phyloP scores from a whole-genome alignment of 1,140 invertebrate species.

The Drosophila baimaii region DNA sequence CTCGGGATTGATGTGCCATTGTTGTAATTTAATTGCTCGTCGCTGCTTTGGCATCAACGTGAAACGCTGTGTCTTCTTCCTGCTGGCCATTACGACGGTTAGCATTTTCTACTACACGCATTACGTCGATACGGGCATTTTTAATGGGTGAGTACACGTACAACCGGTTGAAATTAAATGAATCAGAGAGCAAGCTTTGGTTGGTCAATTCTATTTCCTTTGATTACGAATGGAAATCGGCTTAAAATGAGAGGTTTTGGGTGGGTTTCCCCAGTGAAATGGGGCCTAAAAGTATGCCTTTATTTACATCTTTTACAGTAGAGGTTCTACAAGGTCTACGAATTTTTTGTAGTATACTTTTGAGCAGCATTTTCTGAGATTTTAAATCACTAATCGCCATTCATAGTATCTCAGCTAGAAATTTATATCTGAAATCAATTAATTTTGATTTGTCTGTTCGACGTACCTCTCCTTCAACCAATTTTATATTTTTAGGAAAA shows the following conservation, averaged over 20 bases:
- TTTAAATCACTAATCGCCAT: background rate
- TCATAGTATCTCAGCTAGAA: background rate
- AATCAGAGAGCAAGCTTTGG: constrained; percentile 6
- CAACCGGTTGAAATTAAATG: constrained; percentile 12
- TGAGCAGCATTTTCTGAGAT: background rate
- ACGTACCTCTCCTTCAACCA: background rate
- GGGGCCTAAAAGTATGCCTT: too few relatives aligned
- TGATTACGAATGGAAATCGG: constrained; percentile 7
- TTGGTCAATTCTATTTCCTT: background rate
- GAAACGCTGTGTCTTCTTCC: constrained; percentile 88
- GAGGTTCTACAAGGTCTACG: too few relatives aligned
- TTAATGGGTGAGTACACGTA: constrained; percentile 87
- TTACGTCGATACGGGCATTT: constrained; percentile 89
- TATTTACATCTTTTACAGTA: background rate
- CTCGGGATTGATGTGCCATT: constrained; percentile 60
- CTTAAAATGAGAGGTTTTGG: constrained; percentile 6
- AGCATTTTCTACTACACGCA: constrained; percentile 91
- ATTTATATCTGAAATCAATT: background rate
- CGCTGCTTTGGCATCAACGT: constrained; percentile 88
- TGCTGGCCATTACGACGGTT: constrained; percentile 88
- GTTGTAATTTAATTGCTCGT: constrained; percentile 83
- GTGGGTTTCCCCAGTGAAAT: background rate
- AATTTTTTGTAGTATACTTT: background rate
- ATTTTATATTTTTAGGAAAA: constrained; percentile 21
- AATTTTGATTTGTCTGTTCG: background rate